Base-by-base conservation (phyloP, 1,140 invertebrate species). In the Phocides pigmalion region DNA sequence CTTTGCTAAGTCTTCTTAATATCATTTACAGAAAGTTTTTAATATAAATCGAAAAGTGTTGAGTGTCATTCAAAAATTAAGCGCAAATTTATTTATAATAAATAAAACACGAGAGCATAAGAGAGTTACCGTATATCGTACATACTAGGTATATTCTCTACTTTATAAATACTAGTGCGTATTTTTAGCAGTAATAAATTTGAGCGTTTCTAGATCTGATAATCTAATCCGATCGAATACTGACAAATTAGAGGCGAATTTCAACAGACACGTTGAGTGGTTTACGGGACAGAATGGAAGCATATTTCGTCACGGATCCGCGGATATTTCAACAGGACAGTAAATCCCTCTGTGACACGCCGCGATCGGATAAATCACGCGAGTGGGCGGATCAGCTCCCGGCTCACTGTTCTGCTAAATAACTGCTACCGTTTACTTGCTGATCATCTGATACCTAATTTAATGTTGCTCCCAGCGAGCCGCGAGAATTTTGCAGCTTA, bases 401-500 rank as follows among this genome's bases (percentile, higher is more conserved):
- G 64, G 67, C 42, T 35, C 56, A 35, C 56, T 73, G 67, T 73
- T 69, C 62, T 42, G 79, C 77, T 82, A 79, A 79, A 80, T 81
- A 87, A 82, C 82, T 69, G 87, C 85, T 90, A 90, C 87, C 85
- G 87, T 90, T 90, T 87, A 87, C 84, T 81, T 85, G 82, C 76
- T 74, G 84, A 90, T 85, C 84, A 86, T 83, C 84, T 84, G 85
- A 90, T 90, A 90, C 74, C 79, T 85, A 85, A 88, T 88, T 88
- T 88, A 87, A 81, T 84, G 70, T 75, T 72, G 71, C 76, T 75
- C 67, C 70, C 64, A 70, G 67, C 58, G 63, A 72, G 68, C 72
- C 54, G 70, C 72, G 68, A 74, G 75, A 54, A 65, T 64, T 67
- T 61, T 32, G 41, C 54, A 32, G 54, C 28, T 59, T 19, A 14